phyloP scores from a whole-genome alignment of 2,797 vertebrate genomes.

The Rhynchotus rufescens region DNA sequence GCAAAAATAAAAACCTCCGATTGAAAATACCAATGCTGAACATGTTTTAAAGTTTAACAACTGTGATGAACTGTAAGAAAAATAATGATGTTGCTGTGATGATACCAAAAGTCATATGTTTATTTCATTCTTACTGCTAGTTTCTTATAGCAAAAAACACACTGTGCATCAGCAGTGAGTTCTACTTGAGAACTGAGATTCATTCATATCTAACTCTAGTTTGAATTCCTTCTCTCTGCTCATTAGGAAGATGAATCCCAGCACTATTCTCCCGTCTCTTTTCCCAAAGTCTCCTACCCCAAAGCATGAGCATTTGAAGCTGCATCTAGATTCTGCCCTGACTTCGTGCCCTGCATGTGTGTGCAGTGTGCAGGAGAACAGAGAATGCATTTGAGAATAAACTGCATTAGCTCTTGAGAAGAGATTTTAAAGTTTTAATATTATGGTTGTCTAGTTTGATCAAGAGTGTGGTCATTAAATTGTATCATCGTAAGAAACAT shows the following conservation, averaged over 20 bases:
- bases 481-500: conserved; percentile 61
- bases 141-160: not conserved
- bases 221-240: not conserved
- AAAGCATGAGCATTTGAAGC: not conserved
- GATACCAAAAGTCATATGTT: no score
- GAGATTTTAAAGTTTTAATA: conserved; percentile 52
- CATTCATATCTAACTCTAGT: not conserved
- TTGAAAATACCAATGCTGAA: rapidly evolving
- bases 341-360: not conserved
- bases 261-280: not conserved
- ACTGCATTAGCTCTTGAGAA: not conserved
- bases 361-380: not conserved
- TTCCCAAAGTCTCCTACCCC: not conserved
- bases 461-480: conserved; percentile 58
- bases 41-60: not conserved
- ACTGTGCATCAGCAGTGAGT: not conserved
- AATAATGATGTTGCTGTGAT: not conserved
- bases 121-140: not conserved
- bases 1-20: not conserved
- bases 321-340: not conserved
- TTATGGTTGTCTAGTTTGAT: conserved; percentile 71
- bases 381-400: not conserved
- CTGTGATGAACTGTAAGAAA: not conserved
- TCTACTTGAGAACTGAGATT: not conserved
- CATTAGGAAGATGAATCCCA: not conserved